Base-by-base conservation (phyloP, 1,140 invertebrate genomes). In the Lepeophtheirus salmonis region DNA sequence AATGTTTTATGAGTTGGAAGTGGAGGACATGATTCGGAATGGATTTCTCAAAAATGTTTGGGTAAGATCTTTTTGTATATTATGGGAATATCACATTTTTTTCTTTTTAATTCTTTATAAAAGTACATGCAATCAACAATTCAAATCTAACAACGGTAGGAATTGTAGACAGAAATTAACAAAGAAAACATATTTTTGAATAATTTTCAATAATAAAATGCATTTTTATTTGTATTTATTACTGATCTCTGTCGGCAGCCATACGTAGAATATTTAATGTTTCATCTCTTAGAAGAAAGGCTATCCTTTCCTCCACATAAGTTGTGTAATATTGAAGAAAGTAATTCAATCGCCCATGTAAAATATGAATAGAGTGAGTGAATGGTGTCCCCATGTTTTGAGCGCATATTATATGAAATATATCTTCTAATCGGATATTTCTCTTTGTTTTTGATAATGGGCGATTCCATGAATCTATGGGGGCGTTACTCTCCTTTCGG, bases 221-320 rank as follows among this genome's bases (percentile, higher is more conserved):
- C 30, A 41, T 41, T 41, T 41, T 41, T 41, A n/a, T 41, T 6
- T 10, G 30, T 41, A 41, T 41, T 6, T n/a, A 41, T 41, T n/a
- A 41, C n/a, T 41, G 30, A n/a, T 41, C 30, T 41, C 30, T 41
- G n/a, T 41, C 30, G 6, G 30, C 30, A 2, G 55, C 55, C 55
- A 57, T 57, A 16, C 55, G 22, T 17, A 57, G 26, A 30, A 57
- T 41, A 41, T 57, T 57, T 12, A 57, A 14, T 12, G 26, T 57
- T 17, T 57, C 55, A 48, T 57, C 55, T 41, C 55, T 25, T n/a
- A 57, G 23, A 20, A 57, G 21, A 41, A 57, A 25, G 26, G 55
- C 23, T 4, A 23, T 14, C 17, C 55, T 24, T 57, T 57, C 20
- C 6, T 30, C 55, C 12, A 57, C 3, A 14, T 26, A 26, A n/a